phyloP scores from a whole-genome alignment of 2,113 vertebrate genomes.

The Oreotragus oreotragus region DNA sequence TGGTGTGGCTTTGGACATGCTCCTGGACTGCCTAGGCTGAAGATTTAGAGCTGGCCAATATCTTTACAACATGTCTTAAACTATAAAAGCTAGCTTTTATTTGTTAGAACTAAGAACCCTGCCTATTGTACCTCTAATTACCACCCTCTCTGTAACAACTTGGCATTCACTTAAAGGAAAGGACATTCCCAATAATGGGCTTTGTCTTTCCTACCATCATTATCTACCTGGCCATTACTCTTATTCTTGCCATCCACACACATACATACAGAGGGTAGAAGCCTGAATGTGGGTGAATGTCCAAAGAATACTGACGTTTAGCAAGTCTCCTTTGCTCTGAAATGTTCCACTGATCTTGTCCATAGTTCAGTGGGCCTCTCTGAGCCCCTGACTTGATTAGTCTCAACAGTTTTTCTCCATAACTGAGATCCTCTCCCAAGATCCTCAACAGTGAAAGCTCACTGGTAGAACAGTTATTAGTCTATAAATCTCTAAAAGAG shows the following conservation, averaged over 20 bases:
- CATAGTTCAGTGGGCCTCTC: background rate
- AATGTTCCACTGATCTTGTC: background rate
- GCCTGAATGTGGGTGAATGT: background rate
- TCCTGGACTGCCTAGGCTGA: background rate
- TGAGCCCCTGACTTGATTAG: background rate
- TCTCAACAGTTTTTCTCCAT: background rate
- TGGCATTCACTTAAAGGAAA: background rate
- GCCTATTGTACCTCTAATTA: background rate
- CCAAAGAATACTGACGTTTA: background rate
- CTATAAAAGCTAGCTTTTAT: background rate
- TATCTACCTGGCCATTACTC: background rate
- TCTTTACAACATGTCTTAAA: background rate
- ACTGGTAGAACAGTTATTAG: background rate
- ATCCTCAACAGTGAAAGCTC: background rate
- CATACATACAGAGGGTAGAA: background rate
- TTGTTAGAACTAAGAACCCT: background rate
- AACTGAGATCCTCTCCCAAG: background rate
- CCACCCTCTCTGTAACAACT: background rate
- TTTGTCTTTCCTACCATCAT: background rate
- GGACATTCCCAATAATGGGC: background rate
- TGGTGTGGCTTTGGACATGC: background rate
- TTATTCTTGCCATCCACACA: background rate
- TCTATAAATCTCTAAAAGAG: background rate
- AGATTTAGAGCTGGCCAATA: background rate
- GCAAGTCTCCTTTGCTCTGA: background rate